These are phyloP conservation scores for Blastomussa wellsi DNA, from an alignment of 92 coral and sea anemone species.

Conservation along the genomic window DNA sequence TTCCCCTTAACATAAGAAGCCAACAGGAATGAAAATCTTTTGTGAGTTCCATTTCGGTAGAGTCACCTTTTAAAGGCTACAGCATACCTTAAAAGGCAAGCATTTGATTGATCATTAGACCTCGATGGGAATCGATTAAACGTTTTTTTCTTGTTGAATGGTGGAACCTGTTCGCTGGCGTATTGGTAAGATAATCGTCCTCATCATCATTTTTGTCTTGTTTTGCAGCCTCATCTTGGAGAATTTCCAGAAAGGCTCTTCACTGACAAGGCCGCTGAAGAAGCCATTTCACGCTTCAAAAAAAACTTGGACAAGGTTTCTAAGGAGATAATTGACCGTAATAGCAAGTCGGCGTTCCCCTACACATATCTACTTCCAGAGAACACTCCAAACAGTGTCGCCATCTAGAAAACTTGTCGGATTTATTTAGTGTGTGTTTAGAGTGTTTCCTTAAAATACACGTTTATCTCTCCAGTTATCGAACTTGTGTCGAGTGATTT, in stretches of 20 bases:
- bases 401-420: background rate
- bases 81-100: no score
- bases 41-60: no score
- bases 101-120: no score
- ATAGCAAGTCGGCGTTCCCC: background rate
- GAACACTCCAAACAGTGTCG: background rate
- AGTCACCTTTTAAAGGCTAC: no score
- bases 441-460: background rate
- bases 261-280: background rate
- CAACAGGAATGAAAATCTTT: no score
- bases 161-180: no score
- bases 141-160: no score
- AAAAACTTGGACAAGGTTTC: background rate
- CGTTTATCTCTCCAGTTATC: no score
- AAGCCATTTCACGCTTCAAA: background rate
- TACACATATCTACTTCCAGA: background rate
- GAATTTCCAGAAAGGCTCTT: background rate
- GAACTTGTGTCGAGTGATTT: no score
- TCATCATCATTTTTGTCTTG: background rate
- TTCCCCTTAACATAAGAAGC: no score
- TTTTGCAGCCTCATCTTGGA: conserved; percentile 11
- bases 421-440: background rate
- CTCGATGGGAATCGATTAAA: no score
- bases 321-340: background rate
- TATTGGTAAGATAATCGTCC: background rate